Percentiles rank a stretch among this genome's conserved stretches.
Evolutionary conservation across 2,113 vertebrate genomes (phyloP).

Genomic region (Ophthalmotilapia sp.): DNA sequence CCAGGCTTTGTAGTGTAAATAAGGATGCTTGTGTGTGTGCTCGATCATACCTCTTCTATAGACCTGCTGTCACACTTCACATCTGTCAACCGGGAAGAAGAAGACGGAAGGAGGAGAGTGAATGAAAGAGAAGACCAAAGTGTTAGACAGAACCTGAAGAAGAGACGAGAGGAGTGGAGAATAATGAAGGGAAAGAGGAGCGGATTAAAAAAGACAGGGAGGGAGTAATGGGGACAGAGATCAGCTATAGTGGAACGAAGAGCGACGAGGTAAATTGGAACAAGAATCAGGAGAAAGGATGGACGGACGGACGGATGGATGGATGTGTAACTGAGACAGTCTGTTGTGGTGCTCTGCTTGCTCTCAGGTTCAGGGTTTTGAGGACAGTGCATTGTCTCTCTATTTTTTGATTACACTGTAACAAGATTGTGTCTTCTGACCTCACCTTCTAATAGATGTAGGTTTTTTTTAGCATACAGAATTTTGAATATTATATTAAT

Average conservation of each 20-base stretch:
- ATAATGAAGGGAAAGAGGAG: constrained; percentile 34
- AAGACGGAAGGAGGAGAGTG: background rate
- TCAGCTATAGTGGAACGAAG: background rate
- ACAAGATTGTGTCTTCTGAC: background rate
- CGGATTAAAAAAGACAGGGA: constrained; percentile 18
- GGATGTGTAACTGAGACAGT: background rate
- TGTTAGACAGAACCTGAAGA: constrained; percentile 11
- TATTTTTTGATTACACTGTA: background rate
- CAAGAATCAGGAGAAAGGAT: background rate
- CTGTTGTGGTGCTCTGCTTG: background rate
- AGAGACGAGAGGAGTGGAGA: constrained; percentile 2
- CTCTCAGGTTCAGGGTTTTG: background rate
- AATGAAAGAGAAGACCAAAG: constrained; percentile 14
- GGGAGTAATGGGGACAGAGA: constrained; percentile 24
- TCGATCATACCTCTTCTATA: constrained; percentile 24
- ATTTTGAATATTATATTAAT: background rate
- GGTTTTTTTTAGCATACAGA: background rate
- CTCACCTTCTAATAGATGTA: background rate
- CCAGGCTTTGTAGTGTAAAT: constrained; percentile 62
- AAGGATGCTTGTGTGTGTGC: background rate
- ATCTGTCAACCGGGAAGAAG: background rate
- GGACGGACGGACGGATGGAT: accelerated
- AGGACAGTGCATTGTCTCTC: background rate
- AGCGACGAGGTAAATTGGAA: constrained; percentile 27
- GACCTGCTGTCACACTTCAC: constrained; percentile 41